Conservation (phyloP, 2,113 vertebrate genomes). For the Sceloporus tristichus region DNA sequence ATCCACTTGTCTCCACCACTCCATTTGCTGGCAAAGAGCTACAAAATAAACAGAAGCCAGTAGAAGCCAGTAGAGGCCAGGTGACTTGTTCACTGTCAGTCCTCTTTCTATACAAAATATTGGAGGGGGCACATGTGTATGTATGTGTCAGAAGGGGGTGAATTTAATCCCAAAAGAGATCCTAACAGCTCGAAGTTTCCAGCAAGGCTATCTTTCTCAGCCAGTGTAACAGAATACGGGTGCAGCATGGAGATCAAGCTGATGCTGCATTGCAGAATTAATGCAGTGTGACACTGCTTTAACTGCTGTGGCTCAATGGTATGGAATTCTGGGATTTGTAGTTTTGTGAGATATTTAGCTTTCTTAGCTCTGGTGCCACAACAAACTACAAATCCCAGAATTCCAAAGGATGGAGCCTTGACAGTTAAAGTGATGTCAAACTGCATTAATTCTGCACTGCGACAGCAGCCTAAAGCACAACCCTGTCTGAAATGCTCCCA, state of each 20-base stretch:
- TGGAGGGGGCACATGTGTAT: not conserved
- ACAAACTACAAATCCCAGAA: no score
- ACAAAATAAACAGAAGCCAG: not conserved
- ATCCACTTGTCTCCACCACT: constrained; percentile 6
- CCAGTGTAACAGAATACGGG: not conserved
- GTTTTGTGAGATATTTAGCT: no score
- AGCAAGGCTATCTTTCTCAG: not conserved
- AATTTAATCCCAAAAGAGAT: not conserved
- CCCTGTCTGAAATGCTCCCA: no score
- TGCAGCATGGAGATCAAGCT: no score
- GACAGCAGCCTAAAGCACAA: no score
- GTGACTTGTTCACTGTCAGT: not conserved
- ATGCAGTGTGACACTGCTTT: not conserved
- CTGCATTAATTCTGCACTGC: no score
- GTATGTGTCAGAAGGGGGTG: accelerated
- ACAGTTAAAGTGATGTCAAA: no score
- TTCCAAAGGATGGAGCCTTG: no score
- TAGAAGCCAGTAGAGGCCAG: not conserved
- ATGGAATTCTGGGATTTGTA: no score
- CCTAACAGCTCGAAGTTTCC: not conserved
- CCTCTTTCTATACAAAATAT: not conserved
- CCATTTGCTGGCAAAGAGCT: constrained; percentile 37
- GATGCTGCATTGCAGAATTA: no score
- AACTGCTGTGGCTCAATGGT: not conserved
- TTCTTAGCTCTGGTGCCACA: no score